Conservation (phyloP, 2,888 invertebrate species). For the Plagiodera versicolora region DNA sequence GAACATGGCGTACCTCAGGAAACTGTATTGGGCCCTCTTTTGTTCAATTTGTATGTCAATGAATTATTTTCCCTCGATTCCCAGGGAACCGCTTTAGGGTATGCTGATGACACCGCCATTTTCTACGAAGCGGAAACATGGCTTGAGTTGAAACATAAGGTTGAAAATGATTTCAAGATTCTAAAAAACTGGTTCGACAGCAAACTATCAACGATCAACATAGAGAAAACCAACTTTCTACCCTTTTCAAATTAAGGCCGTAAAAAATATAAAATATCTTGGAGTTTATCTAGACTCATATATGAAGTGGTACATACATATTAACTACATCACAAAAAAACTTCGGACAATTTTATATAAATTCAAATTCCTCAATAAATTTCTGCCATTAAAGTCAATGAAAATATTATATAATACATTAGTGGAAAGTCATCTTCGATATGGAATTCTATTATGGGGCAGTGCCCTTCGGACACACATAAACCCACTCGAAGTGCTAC, state of each 20-base stretch:
- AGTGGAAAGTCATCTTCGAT: not conserved
- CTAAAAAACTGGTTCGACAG: slow-evolving; percentile 8
- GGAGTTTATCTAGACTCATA: not conserved
- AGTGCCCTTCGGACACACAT: slow-evolving; percentile 1
- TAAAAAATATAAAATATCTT: not conserved
- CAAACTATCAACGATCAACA: not conserved
- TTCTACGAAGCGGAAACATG: slow-evolving; percentile 4
- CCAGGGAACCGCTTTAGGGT: not conserved
- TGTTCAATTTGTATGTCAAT: slow-evolving; percentile 4
- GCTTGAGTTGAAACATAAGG: not conserved
- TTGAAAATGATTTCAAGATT: slow-evolving; percentile 4
- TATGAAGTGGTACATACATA: slow-evolving; percentile 3
- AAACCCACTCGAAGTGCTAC: slow-evolving; percentile 1
- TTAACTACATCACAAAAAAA: slow-evolving; percentile 5
- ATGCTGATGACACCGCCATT: slow-evolving; percentile 7
- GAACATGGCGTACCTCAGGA: slow-evolving; percentile 4
- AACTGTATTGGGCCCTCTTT: not conserved
- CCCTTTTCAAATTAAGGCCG: not conserved
- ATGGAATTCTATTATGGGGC: slow-evolving; percentile 1
- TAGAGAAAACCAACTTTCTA: not conserved
- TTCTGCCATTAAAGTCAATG: slow-evolving; percentile 1
- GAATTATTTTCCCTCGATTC: not conserved
- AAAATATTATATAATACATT: not conserved
- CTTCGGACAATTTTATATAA: slow-evolving; percentile 4
- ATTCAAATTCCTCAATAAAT: slow-evolving; percentile 3